Conservation (phyloP, 2,888 invertebrate species). For the Dasypogon diadema region DNA sequence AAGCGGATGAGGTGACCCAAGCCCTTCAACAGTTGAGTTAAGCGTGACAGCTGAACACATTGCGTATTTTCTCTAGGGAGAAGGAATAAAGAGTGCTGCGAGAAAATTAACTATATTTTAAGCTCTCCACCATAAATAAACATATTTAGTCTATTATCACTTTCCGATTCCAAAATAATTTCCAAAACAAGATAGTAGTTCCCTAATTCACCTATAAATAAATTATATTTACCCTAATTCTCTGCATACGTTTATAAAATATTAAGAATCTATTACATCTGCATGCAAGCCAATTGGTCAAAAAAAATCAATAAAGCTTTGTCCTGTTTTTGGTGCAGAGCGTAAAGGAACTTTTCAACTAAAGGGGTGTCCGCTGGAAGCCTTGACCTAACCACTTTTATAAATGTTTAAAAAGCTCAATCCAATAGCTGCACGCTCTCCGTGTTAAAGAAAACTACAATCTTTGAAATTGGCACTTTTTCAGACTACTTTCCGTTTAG, state of each 20-base stretch:
- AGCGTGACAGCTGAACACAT: too few relatives aligned
- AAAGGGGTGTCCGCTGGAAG: background rate
- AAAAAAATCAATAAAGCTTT: conserved; percentile 15
- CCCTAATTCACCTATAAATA: too few relatives aligned
- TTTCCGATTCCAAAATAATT: too few relatives aligned
- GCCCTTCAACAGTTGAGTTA: too few relatives aligned
- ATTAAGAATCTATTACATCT: background rate
- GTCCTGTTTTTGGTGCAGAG: conserved; percentile 10
- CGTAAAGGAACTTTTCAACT: background rate
- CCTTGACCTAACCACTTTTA: conserved; percentile 26
- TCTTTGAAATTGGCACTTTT: background rate
- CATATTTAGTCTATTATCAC: too few relatives aligned
- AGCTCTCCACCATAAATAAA: too few relatives aligned
- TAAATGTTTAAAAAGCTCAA: background rate
- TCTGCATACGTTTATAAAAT: background rate
- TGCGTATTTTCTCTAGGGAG: too few relatives aligned
- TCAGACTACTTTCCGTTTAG: background rate
- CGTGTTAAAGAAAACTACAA: background rate
- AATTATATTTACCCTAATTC: too few relatives aligned
- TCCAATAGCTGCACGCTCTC: background rate
- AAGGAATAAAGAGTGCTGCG: too few relatives aligned
- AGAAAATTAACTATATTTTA: too few relatives aligned
- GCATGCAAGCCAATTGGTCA: background rate
- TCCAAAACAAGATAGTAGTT: too few relatives aligned
- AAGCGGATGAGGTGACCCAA: too few relatives aligned